These are phyloP conservation scores for Drosophila nasuta DNA, from an alignment of 1,140 invertebrate species.

Conservation along the genomic window DNA sequence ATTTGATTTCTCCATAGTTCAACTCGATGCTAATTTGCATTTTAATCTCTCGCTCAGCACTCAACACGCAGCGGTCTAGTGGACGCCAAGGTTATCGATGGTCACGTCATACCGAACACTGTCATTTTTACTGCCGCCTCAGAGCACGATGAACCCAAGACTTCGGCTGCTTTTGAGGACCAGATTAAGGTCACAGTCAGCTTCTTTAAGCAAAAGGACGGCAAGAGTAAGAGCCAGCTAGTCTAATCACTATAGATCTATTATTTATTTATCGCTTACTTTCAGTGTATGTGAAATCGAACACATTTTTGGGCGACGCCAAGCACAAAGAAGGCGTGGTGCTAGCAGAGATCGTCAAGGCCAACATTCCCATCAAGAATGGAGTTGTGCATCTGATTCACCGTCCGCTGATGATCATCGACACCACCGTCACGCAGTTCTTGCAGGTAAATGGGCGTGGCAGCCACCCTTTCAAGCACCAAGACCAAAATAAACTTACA, in stretches of 20 bases:
- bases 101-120: conserved; percentile 94
- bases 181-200: conserved; percentile 93
- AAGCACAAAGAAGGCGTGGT: conserved; percentile 93
- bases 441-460: conserved; percentile 88
- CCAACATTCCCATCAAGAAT: conserved; percentile 96
- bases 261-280: conserved; percentile 29
- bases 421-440: conserved; percentile 93
- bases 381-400: conserved; percentile 97
- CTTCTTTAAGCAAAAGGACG: conserved; percentile 88
- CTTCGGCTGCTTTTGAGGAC: conserved; percentile 92
- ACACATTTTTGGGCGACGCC: conserved; percentile 91
- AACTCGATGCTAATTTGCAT: background rate
- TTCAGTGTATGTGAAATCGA: conserved; percentile 94
- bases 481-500: conserved; percentile 27
- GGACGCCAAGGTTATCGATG: conserved; percentile 94
- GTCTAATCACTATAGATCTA: no score
- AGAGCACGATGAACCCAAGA: conserved; percentile 88
- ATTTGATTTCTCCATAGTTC: background rate
- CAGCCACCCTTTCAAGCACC: conserved; percentile 3
- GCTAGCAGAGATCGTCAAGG: conserved; percentile 93
- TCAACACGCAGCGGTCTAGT: conserved; percentile 86
- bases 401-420: conserved; percentile 94
- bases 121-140: conserved; percentile 94
- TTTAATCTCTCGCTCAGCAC: conserved; percentile 85
- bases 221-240: conserved; percentile 86